Percentiles rank a stretch among this genome's conserved stretches.
These are phyloP conservation scores for Antennarius striatus DNA, from an alignment of 2,113 vertebrate genomes.

Conservation along the genomic window DNA sequence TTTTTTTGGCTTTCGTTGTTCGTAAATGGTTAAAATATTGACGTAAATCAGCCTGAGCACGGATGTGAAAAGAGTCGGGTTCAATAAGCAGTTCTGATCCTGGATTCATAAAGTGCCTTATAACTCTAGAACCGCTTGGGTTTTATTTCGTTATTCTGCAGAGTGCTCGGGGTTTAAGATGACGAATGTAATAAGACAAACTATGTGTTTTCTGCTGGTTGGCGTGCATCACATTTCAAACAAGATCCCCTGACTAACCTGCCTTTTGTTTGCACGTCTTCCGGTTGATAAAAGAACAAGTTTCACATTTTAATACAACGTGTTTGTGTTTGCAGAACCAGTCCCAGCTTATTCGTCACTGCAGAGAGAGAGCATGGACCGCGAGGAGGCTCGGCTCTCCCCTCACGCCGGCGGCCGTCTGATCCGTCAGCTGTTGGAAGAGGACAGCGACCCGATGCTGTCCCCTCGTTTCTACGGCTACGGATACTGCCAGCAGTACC, in stretches of 20 bases:
- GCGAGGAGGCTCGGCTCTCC: constrained; percentile 88
- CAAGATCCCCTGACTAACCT: background rate
- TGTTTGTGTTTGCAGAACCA: constrained; percentile 80
- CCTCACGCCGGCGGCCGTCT: constrained; percentile 88
- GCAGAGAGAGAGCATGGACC: constrained; percentile 86
- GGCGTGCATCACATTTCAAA: background rate
- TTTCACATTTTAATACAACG: background rate
- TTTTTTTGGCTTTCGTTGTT: no score
- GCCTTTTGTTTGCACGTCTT: constrained; percentile 1
- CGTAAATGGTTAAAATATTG: no score
- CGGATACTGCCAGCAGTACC: constrained; percentile 90
- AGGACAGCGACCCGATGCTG: constrained; percentile 91
- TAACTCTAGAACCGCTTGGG: background rate
- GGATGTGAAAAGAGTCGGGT: no score
- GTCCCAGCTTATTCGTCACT: constrained; percentile 85
- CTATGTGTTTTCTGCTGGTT: background rate
- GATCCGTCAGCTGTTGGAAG: constrained; percentile 92
- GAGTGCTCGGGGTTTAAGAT: background rate
- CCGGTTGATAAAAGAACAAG: background rate
- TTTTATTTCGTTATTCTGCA: background rate
- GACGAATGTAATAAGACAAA: background rate
- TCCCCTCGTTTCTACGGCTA: constrained; percentile 97
- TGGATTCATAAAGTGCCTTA: no score
- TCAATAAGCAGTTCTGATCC: no score
- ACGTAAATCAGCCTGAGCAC: no score